Percentiles rank a stretch among this genome's conserved stretches.
These are phyloP conservation scores for Tyto alba DNA, from an alignment of 2,113 vertebrate genomes.

Conservation along the genomic window DNA sequence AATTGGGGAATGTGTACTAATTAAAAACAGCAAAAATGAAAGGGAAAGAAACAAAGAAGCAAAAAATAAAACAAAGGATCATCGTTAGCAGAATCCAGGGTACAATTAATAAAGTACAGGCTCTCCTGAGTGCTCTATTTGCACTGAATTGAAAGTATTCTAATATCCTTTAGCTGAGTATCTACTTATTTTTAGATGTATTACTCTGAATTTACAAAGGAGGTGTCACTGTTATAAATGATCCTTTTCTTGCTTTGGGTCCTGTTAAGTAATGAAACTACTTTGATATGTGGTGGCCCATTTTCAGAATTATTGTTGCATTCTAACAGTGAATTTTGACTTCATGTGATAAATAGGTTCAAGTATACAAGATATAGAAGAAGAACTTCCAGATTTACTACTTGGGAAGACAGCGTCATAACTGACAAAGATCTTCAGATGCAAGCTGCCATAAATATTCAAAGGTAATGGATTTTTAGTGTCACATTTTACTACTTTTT, in stretches of 20 bases:
- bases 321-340: slow-evolving; percentile 1
- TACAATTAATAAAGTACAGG: not conserved
- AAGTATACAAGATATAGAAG: not conserved
- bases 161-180: not conserved
- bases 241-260: not conserved
- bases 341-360: not conserved
- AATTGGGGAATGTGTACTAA: not conserved
- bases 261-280: not conserved
- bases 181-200: not conserved
- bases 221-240: not conserved
- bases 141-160: not conserved
- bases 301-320: not conserved
- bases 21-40: not conserved
- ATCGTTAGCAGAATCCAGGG: not conserved
- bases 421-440: not conserved
- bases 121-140: not conserved
- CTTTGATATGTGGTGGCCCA: not conserved
- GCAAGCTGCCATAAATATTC: not conserved
- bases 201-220: not conserved
- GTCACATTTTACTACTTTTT: not conserved
- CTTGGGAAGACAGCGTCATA: not conserved
- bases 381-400: not conserved
- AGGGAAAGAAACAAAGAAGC: not conserved
- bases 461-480: not conserved
- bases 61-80: not conserved